Base-by-base conservation (phyloP, 2,113 vertebrate species). In the Mungos mungo region DNA sequence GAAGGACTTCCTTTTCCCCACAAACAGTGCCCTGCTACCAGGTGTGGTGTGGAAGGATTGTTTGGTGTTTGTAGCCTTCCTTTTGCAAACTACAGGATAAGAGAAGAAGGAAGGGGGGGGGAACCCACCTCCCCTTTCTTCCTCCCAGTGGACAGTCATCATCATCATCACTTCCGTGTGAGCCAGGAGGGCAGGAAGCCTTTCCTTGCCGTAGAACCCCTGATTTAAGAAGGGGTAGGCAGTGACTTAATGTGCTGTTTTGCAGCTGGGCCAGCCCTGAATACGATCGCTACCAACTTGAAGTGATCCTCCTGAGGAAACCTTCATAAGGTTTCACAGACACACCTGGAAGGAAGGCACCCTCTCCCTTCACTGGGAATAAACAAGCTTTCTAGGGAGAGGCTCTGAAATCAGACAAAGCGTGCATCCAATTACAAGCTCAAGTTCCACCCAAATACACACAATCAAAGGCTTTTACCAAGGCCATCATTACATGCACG, bases 401-500 rank as follows among this genome's bases (percentile, higher is more conserved):
- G 52, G 41, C 92, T 94, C 95, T 68, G 88, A 90, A 81, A 77
- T 88, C 47, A 95, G 96, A 93, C 90, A 83, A 12, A 97, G 95
- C 60, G 91, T 66, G 63, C 93, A 63, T 52, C 94, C 97, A 96
- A 98, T 98, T 94, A 97, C 93, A 92, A 96, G 91, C 89, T 98
- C 94, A 95, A 93, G 83, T 97, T 98, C 97, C 97, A 98, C 95
- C 98, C 94, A 97, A 97, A 97, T 94, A 96, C 88, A 94, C 96
- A 95, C 93, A 93, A 92, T 96, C 95, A 97, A 98, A 97, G 93
- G 82, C 93, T 98, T 98, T 97, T 69, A 72, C 92, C 68, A 87
- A 97, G 96, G 95, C 97, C 97, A 50, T 95, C 91, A 95, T 96
- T 96, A 94, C 68, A n/a, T 0, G 63, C 31, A 11, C 82, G 41